phyloP scores from a whole-genome alignment of 2,797 vertebrate genomes.

The Argyrosomus regius region DNA sequence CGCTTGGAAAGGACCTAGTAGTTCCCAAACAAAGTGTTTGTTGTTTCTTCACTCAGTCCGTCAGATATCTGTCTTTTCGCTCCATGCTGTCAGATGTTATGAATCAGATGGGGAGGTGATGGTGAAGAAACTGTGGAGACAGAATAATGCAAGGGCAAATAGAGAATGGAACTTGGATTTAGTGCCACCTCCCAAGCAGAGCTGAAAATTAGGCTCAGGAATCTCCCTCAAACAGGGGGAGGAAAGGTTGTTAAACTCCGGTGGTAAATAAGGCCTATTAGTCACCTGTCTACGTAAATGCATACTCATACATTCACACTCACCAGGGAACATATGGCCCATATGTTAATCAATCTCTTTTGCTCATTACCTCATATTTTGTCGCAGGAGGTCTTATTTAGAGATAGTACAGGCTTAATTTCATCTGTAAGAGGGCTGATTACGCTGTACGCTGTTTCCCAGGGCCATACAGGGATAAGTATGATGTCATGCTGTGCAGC shows the following conservation, averaged over 20 bases:
- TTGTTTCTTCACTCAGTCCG: too few relatives aligned
- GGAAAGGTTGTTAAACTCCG: neutral
- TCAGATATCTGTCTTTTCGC: too few relatives aligned
- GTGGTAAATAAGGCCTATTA: neutral
- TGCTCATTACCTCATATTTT: slow-evolving; percentile 27
- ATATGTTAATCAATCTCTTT: slow-evolving; percentile 48
- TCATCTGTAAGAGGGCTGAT: slow-evolving; percentile 57
- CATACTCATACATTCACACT: neutral
- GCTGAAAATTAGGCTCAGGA: neutral
- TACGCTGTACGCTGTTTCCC: slow-evolving; percentile 43
- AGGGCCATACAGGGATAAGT: slow-evolving; percentile 33
- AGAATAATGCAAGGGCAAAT: neutral
- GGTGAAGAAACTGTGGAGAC: too few relatives aligned
- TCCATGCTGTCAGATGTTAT: too few relatives aligned
- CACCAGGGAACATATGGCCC: slow-evolving; percentile 1
- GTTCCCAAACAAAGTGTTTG: neutral
- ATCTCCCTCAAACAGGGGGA: neutral
- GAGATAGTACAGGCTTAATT: slow-evolving; percentile 68
- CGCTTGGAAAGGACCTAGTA: neutral
- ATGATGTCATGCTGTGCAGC: slow-evolving; percentile 39
- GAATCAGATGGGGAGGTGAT: neutral
- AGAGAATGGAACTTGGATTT: neutral
- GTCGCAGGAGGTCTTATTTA: slow-evolving; percentile 45
- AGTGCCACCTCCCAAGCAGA: neutral
- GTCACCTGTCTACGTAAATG: neutral